These are phyloP conservation scores for Chalcis sispes DNA, from an alignment of 2,888 invertebrate species.

Conservation along the genomic window DNA sequence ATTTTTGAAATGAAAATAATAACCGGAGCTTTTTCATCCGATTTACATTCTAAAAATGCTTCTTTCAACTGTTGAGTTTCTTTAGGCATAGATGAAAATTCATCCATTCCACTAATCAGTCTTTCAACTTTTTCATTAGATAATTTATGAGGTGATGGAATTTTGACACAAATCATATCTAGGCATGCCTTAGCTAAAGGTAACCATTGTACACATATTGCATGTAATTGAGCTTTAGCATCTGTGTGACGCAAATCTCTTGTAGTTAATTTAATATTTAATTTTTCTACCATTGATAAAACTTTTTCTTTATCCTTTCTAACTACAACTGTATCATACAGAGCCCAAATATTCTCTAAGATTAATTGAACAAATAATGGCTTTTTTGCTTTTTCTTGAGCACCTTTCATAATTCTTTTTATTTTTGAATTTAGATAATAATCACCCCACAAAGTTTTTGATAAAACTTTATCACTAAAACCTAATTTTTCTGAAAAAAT, in stretches of 20 bases:
- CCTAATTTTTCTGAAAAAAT: constrained; percentile 86
- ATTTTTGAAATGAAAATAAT: constrained; percentile 92
- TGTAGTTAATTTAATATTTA: constrained; percentile 85
- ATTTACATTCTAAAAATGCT: constrained; percentile 84
- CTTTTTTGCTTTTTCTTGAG: constrained; percentile 93
- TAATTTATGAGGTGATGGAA: constrained; percentile 90
- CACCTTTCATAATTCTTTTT: constrained; percentile 90
- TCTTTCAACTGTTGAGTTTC: constrained; percentile 85
- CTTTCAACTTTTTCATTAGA: constrained; percentile 87
- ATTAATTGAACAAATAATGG: constrained; percentile 95
- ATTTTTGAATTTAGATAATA: constrained; percentile 91
- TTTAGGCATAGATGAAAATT: constrained; percentile 82
- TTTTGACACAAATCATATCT: constrained; percentile 86
- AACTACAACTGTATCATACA: constrained; percentile 89
- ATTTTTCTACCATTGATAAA: constrained; percentile 83
- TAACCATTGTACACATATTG: constrained; percentile 92
- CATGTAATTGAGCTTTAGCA: constrained; percentile 85
- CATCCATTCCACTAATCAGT: constrained; percentile 84
- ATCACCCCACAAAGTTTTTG: constrained; percentile 95
- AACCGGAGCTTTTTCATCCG: constrained; percentile 80
- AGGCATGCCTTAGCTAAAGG: constrained; percentile 90
- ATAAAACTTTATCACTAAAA: constrained; percentile 84
- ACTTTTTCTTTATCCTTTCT: constrained; percentile 87
- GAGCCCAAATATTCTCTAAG: constrained; percentile 92
- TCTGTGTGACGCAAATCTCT: constrained; percentile 89